Evolutionary conservation across 2,888 invertebrate species (phyloP), one percentile per base, ranked within the genome.

Genomic region (Plebejus melissa): DNA sequence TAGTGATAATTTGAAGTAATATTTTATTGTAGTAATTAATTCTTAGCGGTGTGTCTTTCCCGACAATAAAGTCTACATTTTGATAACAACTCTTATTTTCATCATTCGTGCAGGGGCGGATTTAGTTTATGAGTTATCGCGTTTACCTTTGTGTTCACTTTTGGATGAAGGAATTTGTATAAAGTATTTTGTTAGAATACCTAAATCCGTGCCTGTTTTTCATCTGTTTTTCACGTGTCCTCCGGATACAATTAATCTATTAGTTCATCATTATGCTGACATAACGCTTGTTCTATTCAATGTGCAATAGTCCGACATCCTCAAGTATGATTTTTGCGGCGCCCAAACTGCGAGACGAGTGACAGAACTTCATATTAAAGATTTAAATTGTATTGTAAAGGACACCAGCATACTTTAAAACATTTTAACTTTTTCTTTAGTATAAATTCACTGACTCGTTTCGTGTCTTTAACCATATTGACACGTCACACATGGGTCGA

Each of bases 1-100:
- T 65, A 65, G 32, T 75, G 58, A 71, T 58, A 38, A 75, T 60
- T 75, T 71, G 54, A 72, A 72, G 13, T 72, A 72, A 70, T 41
- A 70, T 70, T 38, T 70, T 70, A 54, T 54, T 54, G 72, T 72
- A 54, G 72, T 72, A 16, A 54, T 72, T 72, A 72, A 72, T 28
- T 16, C 32, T 72, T 32, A n/a, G 72, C 72, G 72, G 50, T 54
- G 54, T 72, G 72, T 72, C 50, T 72, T 72, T 50, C 11, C 32
- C 72, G 72, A 72, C 72, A 72, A 36, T 72, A 72, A 72, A 72
- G 71, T 46, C 71, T 60, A 36, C 32, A 5, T 11, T 65, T 32
- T 36, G 46, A 36, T 65, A 36, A 65, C 65, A 65, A 65, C 65
- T 32, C 65, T 65, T 65, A 65, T 65, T 71, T 38, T 71, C 71